Evolutionary conservation across 2,797 vertebrate genomes (phyloP).

Genomic region (Erpetoichthys calabaricus): DNA sequence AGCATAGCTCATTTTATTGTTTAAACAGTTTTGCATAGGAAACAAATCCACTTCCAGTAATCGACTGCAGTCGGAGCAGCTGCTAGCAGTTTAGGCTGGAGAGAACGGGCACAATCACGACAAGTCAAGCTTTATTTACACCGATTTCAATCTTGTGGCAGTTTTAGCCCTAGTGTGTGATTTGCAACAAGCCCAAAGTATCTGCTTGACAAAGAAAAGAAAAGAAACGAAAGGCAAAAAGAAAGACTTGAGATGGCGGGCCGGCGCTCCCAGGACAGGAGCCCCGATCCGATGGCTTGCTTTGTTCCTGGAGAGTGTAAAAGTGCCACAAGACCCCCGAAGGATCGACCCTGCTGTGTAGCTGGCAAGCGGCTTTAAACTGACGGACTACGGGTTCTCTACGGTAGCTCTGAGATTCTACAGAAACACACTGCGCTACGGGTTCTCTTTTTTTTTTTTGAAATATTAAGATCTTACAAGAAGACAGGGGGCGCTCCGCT

Average conservation of each 20-base stretch:
- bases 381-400: slow-evolving; percentile 68
- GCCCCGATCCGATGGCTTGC: too few species aligned
- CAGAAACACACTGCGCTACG: slow-evolving; percentile 81
- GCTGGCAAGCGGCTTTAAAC: slow-evolving; percentile 72
- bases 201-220: too few species aligned
- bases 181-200: slow-evolving; percentile 73
- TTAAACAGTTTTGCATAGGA: slow-evolving; percentile 99
- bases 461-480: slow-evolving; percentile 54
- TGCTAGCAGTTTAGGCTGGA: slow-evolving; percentile 99
- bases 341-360: slow-evolving; percentile 87
- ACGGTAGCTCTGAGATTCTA: slow-evolving; percentile 67
- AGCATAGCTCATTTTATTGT: slow-evolving; percentile 99
- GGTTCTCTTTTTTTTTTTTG: slow-evolving; percentile 57
- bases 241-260: too few species aligned
- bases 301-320: slow-evolving; percentile 32
- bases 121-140: slow-evolving; percentile 99
- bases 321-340: slow-evolving; percentile 94
- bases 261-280: too few species aligned
- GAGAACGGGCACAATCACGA: slow-evolving; percentile 99
- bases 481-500: slow-evolving; percentile 55
- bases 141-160: slow-evolving; percentile 99
- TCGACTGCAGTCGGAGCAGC: slow-evolving; percentile 99
- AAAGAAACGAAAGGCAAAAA: too few species aligned
- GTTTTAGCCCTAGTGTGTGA: slow-evolving; percentile 82
- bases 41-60: slow-evolving; percentile 99